These are phyloP conservation scores for Cyclophora punctaria DNA, from an alignment of 2,888 invertebrate species.

Conservation along the genomic window DNA sequence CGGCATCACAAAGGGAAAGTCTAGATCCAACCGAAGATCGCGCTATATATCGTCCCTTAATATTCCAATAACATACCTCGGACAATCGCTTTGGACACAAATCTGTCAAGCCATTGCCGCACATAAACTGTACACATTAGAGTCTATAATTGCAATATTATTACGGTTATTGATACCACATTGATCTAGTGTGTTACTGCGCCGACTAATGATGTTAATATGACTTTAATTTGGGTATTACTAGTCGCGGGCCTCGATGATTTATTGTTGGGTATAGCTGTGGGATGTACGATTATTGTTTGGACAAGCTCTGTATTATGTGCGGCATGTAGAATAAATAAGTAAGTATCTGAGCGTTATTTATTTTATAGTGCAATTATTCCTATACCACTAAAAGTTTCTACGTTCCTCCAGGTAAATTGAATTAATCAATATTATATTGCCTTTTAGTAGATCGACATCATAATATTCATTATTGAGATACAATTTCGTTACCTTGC, in stretches of 20 bases:
- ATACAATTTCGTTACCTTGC: too few relatives aligned
- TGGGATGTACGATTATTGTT: constrained; percentile 11
- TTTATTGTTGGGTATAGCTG: constrained; percentile 13
- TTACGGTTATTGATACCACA: constrained; percentile 27
- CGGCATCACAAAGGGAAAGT: constrained; percentile 27
- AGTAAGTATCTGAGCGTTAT: too few relatives aligned
- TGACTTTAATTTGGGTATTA: constrained; percentile 32
- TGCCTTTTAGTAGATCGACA: too few relatives aligned
- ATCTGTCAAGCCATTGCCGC: constrained; percentile 10
- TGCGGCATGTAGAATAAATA: too few relatives aligned
- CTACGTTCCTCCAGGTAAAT: too few relatives aligned
- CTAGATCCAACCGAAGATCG: constrained; percentile 23
- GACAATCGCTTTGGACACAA: constrained; percentile 8
- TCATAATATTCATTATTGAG: too few relatives aligned
- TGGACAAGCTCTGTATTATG: constrained; percentile 1
- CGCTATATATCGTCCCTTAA: constrained; percentile 19
- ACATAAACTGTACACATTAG: constrained; percentile 7
- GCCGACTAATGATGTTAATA: constrained; percentile 34
- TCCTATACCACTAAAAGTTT: too few relatives aligned
- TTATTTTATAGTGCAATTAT: too few relatives aligned
- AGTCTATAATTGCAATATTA: constrained; percentile 16
- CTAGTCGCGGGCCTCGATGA: constrained; percentile 16
- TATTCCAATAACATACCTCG: constrained; percentile 13
- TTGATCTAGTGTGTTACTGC: constrained; percentile 24
- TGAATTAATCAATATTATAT: too few relatives aligned